phyloP scores from a whole-genome alignment of 2,113 vertebrate species.

The Falco punctatus region DNA sequence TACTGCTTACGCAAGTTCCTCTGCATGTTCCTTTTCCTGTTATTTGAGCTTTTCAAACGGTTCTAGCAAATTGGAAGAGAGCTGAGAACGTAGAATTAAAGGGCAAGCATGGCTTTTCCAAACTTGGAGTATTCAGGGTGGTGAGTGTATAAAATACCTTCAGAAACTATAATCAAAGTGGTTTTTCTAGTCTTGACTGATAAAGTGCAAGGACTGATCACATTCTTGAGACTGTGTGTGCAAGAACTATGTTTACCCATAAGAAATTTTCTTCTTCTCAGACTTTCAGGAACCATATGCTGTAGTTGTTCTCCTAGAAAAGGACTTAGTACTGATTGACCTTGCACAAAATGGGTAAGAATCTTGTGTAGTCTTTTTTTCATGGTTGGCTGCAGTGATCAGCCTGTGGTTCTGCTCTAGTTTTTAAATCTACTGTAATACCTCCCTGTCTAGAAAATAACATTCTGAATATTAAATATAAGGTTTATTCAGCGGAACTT shows the following conservation, averaged over 20 bases:
- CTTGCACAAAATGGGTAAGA: conserved; percentile 99
- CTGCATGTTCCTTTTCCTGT: background rate
- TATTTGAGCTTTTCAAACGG: background rate
- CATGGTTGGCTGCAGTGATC: background rate
- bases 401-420: background rate
- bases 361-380: background rate
- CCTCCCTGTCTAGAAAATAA: background rate
- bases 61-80: background rate
- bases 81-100: background rate
- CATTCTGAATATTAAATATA: background rate
- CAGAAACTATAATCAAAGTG: background rate
- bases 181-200: background rate
- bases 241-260: background rate
- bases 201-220: background rate
- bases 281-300: conserved; percentile 99
- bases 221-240: background rate
- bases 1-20: background rate
- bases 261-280: conserved; percentile 55
- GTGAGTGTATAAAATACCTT: background rate
- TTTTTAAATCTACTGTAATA: background rate
- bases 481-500: background rate
- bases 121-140: background rate
- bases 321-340: conserved; percentile 98
- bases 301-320: conserved; percentile 97
- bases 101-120: background rate